These are phyloP conservation scores for Cantharis lateralis DNA, from an alignment of 2,888 invertebrate genomes.

Conservation along the genomic window DNA sequence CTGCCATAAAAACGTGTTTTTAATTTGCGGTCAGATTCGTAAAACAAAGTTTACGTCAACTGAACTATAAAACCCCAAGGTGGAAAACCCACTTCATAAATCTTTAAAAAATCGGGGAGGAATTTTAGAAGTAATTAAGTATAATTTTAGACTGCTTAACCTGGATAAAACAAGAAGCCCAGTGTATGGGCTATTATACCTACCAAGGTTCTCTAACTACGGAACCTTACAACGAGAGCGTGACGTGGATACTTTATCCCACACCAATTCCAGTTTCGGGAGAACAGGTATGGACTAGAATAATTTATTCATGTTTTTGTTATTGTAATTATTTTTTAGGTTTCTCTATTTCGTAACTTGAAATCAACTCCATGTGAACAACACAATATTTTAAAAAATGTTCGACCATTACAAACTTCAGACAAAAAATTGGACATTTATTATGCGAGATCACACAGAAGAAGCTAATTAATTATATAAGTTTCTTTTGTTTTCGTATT, in stretches of 20 bases:
- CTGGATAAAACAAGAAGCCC: constrained; percentile 70
- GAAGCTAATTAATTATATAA: constrained; percentile 40
- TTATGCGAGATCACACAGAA: constrained; percentile 51
- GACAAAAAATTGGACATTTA: constrained; percentile 50
- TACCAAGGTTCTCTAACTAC: constrained; percentile 76
- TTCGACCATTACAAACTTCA: constrained; percentile 51
- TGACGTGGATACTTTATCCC: constrained; percentile 75
- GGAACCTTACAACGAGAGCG: constrained; percentile 73
- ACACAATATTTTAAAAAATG: constrained; percentile 52
- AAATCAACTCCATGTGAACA: constrained; percentile 52
- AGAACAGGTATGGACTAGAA: constrained; percentile 61
- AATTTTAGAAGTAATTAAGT: neutral
- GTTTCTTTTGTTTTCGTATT: neutral
- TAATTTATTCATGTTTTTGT: neutral
- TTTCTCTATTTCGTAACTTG: constrained; percentile 50
- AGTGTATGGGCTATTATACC: constrained; percentile 72
- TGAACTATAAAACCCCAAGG: neutral
- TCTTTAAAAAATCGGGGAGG: neutral
- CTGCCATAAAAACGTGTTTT: neutral
- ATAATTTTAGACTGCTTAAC: constrained; percentile 63
- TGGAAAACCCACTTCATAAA: neutral
- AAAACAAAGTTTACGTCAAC: neutral
- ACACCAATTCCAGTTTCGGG: constrained; percentile 70
- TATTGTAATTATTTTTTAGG: constrained; percentile 41
- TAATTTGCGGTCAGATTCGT: neutral